These are phyloP conservation scores for Chrysomela aeneicollis DNA, from an alignment of 2,888 invertebrate genomes.

Conservation along the genomic window DNA sequence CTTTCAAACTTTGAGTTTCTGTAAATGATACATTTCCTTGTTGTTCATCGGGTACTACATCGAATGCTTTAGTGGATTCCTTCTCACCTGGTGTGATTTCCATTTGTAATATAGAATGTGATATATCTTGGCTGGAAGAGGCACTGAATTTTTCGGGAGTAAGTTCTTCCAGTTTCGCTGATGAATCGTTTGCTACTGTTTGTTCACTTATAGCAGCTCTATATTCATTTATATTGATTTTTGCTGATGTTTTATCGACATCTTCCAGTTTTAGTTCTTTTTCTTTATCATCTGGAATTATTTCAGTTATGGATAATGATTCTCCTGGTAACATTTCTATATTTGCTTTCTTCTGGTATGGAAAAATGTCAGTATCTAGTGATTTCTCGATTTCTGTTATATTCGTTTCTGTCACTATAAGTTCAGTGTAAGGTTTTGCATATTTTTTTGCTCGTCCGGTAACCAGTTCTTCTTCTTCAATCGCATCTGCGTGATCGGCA, in stretches of 20 bases:
- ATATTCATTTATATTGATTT: conserved; percentile 62
- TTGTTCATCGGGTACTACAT: conserved; percentile 65
- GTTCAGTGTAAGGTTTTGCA: conserved; percentile 63
- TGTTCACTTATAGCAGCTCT: conserved; percentile 65
- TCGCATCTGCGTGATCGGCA: conserved; percentile 60
- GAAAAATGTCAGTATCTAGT: conserved; percentile 63
- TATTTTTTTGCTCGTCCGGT: conserved; percentile 63
- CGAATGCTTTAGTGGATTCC: conserved; percentile 61
- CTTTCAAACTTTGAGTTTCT: conserved; percentile 68
- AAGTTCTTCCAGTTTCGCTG: conserved; percentile 61
- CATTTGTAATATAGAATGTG: conserved; percentile 61
- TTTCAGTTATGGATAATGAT: conserved; percentile 69
- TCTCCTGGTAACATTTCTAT: conserved; percentile 67
- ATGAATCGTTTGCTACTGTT: conserved; percentile 59
- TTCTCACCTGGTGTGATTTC: conserved; percentile 64
- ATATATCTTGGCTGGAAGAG: conserved; percentile 59
- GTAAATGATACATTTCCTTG: conserved; percentile 63
- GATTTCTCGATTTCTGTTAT: conserved; percentile 65
- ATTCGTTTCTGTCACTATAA: conserved; percentile 64
- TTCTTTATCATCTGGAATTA: conserved; percentile 65
- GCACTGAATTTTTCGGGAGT: conserved; percentile 60
- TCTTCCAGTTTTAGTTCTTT: conserved; percentile 59
- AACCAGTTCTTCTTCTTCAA: conserved; percentile 58
- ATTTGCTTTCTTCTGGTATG: conserved; percentile 65
- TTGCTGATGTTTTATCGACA: conserved; percentile 64